Evolutionary conservation across 2,113 vertebrate species (phyloP), one percentile per base, ranked within the genome.

Genomic region (Himantopus leucocephalus): DNA sequence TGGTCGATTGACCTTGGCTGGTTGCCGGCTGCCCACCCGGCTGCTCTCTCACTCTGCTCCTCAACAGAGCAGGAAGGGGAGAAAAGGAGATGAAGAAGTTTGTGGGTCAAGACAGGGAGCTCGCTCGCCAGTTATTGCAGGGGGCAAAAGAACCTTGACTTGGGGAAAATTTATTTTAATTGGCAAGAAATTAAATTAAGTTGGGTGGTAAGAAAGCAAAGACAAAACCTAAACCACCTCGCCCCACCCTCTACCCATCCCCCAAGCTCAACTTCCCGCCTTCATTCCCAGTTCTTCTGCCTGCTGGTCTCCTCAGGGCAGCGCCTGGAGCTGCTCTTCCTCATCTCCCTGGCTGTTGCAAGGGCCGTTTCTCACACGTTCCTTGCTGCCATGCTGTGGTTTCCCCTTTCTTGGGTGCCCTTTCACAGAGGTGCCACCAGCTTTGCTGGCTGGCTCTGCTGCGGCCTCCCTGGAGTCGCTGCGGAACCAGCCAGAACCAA

Each of bases 401-500:
- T 91, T 53, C 27, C 37, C 8, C 15, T 32, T 23, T 37, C 32
- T 30, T 21, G 20, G 34, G 14, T 15, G 1, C 12, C 4, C 37
- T 48, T 47, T 39, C 48, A 8, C 14, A 11, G 52, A 29, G 12
- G 47, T 72, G 35, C 47, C 10, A 8, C 6, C 47, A 53, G 39
- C 60, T 47, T 45, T 3, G 2, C 32, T 14, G 43, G 5, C 74
- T 68, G 48, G 23, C 60, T 50, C 50, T 45, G n/a, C 68, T 30
- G 24, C 8, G 67, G 20, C 7, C 45, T 63, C 58, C 0, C 1
- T 4, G 6, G 23, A 29, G n/a, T 23, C 0, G 0, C 12, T 17
- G 5, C 56, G 56, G 45, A n/a, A 60, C 18, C 0, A 2, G 21
- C 39, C 19, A 39, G 17, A 18, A 15, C 8, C 63, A 58, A 1